A percentile compares a stretch with the other conserved stretches of the same genome.
Conservation (phyloP, 2,113 vertebrate species). For the Ellobius talpinus region DNA sequence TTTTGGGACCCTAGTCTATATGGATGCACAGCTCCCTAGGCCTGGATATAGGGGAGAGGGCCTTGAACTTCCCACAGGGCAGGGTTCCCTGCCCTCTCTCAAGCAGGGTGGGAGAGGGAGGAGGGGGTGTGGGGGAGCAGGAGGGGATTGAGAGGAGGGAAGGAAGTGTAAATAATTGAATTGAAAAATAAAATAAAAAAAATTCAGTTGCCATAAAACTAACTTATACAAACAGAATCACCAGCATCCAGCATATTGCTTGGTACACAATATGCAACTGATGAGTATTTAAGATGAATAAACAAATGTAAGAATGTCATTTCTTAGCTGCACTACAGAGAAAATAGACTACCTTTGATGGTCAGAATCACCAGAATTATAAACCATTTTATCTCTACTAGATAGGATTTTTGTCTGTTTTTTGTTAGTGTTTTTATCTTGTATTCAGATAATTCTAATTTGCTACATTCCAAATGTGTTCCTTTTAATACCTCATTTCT, state of each 20-base stretch:
- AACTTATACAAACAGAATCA: background rate
- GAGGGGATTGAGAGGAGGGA: too few relatives aligned
- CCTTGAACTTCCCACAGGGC: too few relatives aligned
- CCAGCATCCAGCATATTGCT: background rate
- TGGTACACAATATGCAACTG: background rate
- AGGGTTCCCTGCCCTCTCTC: too few relatives aligned
- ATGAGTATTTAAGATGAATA: constrained; percentile 5
- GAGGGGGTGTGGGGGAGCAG: too few relatives aligned
- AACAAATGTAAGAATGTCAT: background rate
- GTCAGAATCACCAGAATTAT: background rate
- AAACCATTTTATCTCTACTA: background rate
- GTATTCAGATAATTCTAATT: constrained; percentile 2
- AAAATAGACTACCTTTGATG: background rate
- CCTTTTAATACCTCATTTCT: background rate
- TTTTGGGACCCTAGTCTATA: too few relatives aligned
- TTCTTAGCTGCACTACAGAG: background rate
- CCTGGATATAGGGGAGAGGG: too few relatives aligned
- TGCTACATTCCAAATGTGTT: background rate
- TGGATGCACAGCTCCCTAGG: too few relatives aligned
- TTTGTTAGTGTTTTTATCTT: background rate
- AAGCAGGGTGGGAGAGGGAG: too few relatives aligned
- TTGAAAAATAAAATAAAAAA: too few relatives aligned
- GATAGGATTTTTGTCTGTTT: background rate
- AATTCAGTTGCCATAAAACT: background rate
- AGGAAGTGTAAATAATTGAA: too few relatives aligned